These are phyloP conservation scores for Penelope pileata DNA, from an alignment of 2,113 vertebrate species.

Conservation along the genomic window DNA sequence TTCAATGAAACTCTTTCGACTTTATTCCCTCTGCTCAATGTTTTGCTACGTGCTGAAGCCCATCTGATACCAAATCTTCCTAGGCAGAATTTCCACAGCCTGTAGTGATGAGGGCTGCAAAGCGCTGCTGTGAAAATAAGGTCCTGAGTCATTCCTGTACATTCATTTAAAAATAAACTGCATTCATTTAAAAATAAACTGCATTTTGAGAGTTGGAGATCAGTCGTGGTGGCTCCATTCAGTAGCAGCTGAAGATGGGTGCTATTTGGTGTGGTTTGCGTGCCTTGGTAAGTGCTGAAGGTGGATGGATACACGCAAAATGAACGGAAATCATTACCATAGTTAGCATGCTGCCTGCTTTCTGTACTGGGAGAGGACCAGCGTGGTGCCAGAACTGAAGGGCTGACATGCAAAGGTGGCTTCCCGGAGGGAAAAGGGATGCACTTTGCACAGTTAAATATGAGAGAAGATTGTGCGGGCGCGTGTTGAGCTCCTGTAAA, in stretches of 20 bases:
- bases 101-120: background rate
- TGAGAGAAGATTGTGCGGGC: background rate
- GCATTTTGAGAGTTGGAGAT: background rate
- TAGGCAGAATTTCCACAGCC: background rate
- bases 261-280: background rate
- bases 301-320: background rate
- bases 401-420: background rate
- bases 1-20: background rate
- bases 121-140: background rate
- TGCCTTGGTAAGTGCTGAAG: background rate
- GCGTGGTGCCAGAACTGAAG: background rate
- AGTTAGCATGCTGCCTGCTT: background rate
- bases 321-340: background rate
- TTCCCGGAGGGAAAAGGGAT: background rate
- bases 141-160: background rate
- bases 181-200: background rate
- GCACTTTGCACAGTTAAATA: background rate
- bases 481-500: conserved; percentile 6
- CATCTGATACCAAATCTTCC: background rate
- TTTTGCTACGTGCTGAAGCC: background rate
- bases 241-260: background rate
- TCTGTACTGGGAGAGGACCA: background rate
- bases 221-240: background rate
- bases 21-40: background rate
- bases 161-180: background rate